Base-by-base conservation (phyloP, 1,140 invertebrate genomes). In the Phymorhynchus buccinoides region DNA sequence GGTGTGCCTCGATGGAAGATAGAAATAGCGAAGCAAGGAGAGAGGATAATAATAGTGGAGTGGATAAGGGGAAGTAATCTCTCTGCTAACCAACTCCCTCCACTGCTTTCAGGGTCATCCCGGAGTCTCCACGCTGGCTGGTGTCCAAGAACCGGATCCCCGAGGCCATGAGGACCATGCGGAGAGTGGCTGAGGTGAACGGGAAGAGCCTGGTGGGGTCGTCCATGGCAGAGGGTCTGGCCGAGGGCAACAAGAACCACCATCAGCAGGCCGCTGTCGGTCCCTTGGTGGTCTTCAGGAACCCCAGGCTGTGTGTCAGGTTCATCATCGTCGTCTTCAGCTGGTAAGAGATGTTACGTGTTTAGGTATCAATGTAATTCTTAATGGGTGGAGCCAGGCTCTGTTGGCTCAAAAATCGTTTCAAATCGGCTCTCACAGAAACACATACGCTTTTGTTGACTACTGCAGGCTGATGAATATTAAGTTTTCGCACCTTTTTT, bases 101-200 rank as follows among this genome's bases (percentile, higher is more conserved):
- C 77, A 32, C 27, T 81, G 42, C 75, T 71, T 42, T 66, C 73
- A 91, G 90, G 85, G 37, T 91, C 44, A 52, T 92, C 32, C 90
- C 91, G 1, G 91, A 92, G 68, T 92, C 91, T 14, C 91, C 91
- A 12, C 86, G 91, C 37, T 92, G 91, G 91, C 83, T 92, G 16
- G 82, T 92, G 37, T 87, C 86, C 39, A 88, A 88, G 80, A 85
- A 86, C 14, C 83, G 91, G 56, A 84, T 86, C 75, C 78, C 86
- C 44, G 91, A 91, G 83, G 91, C 91, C 16, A 85, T 89, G 39
- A 66, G 75, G 56, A 91, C 91, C 32, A n/a, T 91, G 0, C 83
- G 84, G 56, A 84, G 86, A 27, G 88, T 88, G 32, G 91, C 90
- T 0, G 83, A 87, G 32, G 87, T 89, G 16, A 92, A 92, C 78